Base-by-base conservation (phyloP, 2,888 invertebrate genomes). In the Entomobrya multifasciata region DNA sequence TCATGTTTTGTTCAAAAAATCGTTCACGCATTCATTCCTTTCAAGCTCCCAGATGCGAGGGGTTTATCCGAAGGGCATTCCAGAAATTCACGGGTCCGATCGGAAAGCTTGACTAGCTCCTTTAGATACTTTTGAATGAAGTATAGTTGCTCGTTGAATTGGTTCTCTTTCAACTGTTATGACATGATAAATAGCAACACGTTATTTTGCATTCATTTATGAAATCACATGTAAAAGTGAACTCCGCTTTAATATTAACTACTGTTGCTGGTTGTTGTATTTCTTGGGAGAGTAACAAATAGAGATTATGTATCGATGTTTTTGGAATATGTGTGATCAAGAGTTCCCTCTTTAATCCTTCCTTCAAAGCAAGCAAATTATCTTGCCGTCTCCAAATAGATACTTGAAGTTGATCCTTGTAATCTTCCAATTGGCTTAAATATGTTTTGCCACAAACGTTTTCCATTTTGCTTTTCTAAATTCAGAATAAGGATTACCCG, bases 61-160 rank as follows among this genome's bases (percentile, higher is more conserved):
- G 83, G 83, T 5, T 76, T 49, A 62, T 74, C 65, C 11, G 83
- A 83, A 5, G 83, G 83, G 36, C 83, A 83, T n/a, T 60, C 60
- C 8, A 83, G 20, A 20, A 36, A 74, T 11, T 83, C 83, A 13
- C 55, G 44, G 11, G 83, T 83, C 8, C 49, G 17, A n/a, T 36
- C 20, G 0, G 47, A 74, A 8, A 65, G 47, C 65, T 62, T 83
- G 0, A 52, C 30, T 5, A 83, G 27, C 49, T 83, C 83, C 20
- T 74, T 60, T 1, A 83, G 52, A 22, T 49, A 83, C 25, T 74
- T 74, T 49, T 74, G 83, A 62, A 83, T 76, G 41, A 74, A 83
- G 20, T 62, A 41, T 20, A 83, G 47, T 25, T 83, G 83, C 25
- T 62, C 44, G 3, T 22, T 41, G 22, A 83, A 62, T 20, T 83